phyloP scores from a whole-genome alignment of 1,140 invertebrate genomes.

The Panagrolaimus sp. region DNA sequence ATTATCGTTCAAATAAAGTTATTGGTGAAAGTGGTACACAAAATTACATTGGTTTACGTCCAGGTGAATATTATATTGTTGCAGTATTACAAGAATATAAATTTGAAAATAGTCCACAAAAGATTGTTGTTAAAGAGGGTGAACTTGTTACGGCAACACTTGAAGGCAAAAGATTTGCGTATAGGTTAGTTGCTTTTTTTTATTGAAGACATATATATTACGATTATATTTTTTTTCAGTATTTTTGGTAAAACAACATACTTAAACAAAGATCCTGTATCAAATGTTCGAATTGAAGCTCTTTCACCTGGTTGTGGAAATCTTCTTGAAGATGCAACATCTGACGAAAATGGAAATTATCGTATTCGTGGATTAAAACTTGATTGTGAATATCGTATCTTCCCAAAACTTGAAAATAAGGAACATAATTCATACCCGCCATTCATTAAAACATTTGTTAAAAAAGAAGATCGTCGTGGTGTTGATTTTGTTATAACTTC shows the following conservation, averaged over 20 bases:
- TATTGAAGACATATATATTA: not conserved
- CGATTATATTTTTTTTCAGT: not conserved
- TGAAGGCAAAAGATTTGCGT: conserved; percentile 6
- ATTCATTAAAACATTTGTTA: conserved; percentile 2
- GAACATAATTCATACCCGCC: not conserved
- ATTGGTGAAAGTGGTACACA: not conserved
- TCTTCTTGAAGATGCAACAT: not conserved
- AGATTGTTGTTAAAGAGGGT: conserved; percentile 10
- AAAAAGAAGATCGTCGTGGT: conserved; percentile 1
- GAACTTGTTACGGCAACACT: not conserved
- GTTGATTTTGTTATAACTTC: not conserved
- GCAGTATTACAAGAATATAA: not conserved
- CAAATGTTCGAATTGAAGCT: conserved; percentile 1
- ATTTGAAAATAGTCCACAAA: not conserved
- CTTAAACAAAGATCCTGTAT: not conserved
- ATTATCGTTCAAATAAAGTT: conserved; percentile 5
- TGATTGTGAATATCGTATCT: not conserved
- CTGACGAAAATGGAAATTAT: not conserved
- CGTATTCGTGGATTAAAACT: not conserved
- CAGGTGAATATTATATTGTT: conserved; percentile 8
- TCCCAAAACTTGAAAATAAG: not conserved
- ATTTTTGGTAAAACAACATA: not conserved
- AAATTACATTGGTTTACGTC: not conserved
- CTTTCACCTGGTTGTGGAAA: not conserved
- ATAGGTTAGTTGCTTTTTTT: not conserved